phyloP scores from a whole-genome alignment of 2,797 vertebrate species.

The Falco rusticolus region DNA sequence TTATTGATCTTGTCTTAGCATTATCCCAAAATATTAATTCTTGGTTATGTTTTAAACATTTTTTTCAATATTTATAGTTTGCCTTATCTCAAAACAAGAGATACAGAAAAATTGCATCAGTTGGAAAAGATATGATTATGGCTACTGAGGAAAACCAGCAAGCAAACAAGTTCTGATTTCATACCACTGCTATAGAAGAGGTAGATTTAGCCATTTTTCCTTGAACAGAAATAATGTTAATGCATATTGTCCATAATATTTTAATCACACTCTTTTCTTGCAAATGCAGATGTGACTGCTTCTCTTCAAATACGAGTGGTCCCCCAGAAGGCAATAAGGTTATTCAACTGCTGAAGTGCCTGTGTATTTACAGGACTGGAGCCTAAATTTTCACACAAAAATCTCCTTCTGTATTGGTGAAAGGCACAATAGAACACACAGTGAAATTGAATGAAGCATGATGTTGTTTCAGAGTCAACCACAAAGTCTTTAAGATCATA shows the following conservation, averaged over 20 bases:
- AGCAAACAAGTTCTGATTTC: background rate
- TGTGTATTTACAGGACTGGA: background rate
- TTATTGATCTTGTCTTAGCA: background rate
- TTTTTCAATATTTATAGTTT: background rate
- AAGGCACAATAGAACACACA: background rate
- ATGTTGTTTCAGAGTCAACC: background rate
- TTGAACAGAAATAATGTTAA: background rate
- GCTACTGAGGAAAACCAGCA: background rate
- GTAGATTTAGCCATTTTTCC: background rate
- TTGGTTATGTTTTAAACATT: background rate
- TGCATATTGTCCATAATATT: background rate
- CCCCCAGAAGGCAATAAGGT: background rate
- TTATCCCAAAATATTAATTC: background rate
- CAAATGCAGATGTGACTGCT: background rate
- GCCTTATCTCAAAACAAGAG: background rate
- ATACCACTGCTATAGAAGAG: background rate
- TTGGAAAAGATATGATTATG: background rate
- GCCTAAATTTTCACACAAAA: background rate
- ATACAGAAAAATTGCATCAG: background rate
- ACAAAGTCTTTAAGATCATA: background rate
- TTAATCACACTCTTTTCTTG: background rate
- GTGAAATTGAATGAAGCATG: background rate
- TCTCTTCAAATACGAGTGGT: background rate
- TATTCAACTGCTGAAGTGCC: background rate
- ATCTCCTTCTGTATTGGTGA: background rate